phyloP scores from a whole-genome alignment of 1,140 invertebrate genomes.

The Pogonus chalceus region DNA sequence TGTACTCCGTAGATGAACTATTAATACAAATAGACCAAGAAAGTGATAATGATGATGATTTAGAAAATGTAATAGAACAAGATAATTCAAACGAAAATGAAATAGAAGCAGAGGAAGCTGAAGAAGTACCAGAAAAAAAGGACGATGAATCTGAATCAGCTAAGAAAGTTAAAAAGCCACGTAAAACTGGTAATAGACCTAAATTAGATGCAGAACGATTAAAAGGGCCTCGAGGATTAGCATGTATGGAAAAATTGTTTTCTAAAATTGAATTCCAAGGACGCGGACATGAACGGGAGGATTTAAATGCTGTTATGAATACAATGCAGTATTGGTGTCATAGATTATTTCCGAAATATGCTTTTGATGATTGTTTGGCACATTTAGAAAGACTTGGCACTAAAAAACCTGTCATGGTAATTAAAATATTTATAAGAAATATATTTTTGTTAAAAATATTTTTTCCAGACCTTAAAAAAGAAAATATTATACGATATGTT shows the following conservation, averaged over 20 bases:
- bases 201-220: slow-evolving; percentile 61
- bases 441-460: not conserved
- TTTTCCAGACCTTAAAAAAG: slow-evolving; percentile 29
- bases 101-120: slow-evolving; percentile 19
- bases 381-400: slow-evolving; percentile 71
- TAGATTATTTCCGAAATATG: slow-evolving; percentile 75
- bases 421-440: slow-evolving; percentile 12
- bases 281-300: slow-evolving; percentile 69
- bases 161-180: slow-evolving; percentile 30
- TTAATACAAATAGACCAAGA: slow-evolving; percentile 15
- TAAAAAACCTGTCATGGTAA: slow-evolving; percentile 50
- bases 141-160: slow-evolving; percentile 16
- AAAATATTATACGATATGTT: slow-evolving; percentile 26
- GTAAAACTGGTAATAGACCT: slow-evolving; percentile 47
- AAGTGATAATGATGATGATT: slow-evolving; percentile 24
- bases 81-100: slow-evolving; percentile 17
- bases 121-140: slow-evolving; percentile 15
- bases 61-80: slow-evolving; percentile 13
- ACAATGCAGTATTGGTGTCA: slow-evolving; percentile 88
- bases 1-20: slow-evolving; percentile 11
- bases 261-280: slow-evolving; percentile 76
- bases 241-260: slow-evolving; percentile 66
- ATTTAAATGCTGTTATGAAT: slow-evolving; percentile 70
- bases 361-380: slow-evolving; percentile 75
- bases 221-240: slow-evolving; percentile 65